A percentile compares a stretch with the other conserved stretches of the same genome.
Evolutionary conservation across 2,113 vertebrate genomes (phyloP).

Genomic region (Bubo blakistoni): DNA sequence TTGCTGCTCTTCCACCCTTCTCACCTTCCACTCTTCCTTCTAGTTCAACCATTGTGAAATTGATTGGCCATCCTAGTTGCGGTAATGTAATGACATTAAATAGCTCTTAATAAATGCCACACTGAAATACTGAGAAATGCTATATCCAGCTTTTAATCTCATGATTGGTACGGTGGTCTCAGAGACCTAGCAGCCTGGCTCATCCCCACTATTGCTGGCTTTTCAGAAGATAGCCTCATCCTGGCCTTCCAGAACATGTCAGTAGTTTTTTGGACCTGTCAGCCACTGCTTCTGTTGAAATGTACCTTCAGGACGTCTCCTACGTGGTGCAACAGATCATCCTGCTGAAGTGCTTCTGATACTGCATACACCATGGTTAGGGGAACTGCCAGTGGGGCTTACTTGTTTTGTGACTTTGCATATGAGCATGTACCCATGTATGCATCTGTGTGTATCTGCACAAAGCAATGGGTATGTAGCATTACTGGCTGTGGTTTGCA

Average conservation of each 20-base stretch:
- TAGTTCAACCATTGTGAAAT: not conserved
- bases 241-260: conserved; percentile 1
- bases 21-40: not conserved
- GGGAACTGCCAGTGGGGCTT: not conserved
- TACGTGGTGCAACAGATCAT: fast-evolving
- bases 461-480: not conserved
- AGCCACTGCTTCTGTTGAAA: not conserved
- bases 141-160: not conserved
- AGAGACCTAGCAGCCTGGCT: not conserved
- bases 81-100: not conserved
- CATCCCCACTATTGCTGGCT: not conserved
- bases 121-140: not conserved
- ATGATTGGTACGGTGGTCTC: not conserved
- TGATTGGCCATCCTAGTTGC: not conserved
- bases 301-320: not conserved
- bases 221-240: not conserved
- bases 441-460: not conserved
- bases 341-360: not conserved
- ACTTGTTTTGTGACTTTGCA: not conserved
- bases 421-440: fast-evolving
- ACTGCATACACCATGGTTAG: not conserved
- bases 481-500: not conserved
- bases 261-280: not conserved
- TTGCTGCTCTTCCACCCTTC: not conserved
- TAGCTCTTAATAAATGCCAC: not conserved